Percentiles rank a stretch among this genome's conserved stretches.
phyloP scores from a whole-genome alignment of 2,888 invertebrate species.

The Volucella zonaria region DNA sequence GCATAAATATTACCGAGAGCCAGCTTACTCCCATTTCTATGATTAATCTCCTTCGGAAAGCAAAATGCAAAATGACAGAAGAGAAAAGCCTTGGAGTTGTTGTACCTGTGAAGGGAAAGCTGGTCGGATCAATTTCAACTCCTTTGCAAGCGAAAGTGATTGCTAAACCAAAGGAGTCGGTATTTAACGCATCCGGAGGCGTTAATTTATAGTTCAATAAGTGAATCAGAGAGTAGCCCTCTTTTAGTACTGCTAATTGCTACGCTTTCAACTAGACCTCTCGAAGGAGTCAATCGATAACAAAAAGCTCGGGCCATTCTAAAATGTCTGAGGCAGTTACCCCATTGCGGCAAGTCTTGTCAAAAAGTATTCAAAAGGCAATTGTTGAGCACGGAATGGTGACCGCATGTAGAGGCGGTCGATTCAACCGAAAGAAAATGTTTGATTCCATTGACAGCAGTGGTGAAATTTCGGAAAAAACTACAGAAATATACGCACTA shows the following conservation, averaged over 20 bases:
- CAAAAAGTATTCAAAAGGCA: conserved; percentile 82
- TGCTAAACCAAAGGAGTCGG: conserved; percentile 79
- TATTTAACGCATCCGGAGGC: conserved; percentile 79
- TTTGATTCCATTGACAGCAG: conserved; percentile 77
- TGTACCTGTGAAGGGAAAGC: conserved; percentile 75
- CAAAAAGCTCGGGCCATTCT: conserved; percentile 77
- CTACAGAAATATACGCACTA: conserved; percentile 73
- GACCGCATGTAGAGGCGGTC: conserved; percentile 34
- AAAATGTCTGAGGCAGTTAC: conserved; percentile 79
- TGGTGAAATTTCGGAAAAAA: conserved; percentile 49
- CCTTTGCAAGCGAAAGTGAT: conserved; percentile 79
- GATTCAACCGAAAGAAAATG: conserved; percentile 77
- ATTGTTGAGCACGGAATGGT: conserved; percentile 79
- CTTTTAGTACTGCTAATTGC: conserved; percentile 71
- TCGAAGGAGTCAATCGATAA: conserved; percentile 74
- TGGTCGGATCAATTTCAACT: conserved; percentile 81
- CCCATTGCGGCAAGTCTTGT: conserved; percentile 82
- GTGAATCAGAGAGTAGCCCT: conserved; percentile 78
- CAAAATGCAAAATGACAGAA: too few species aligned
- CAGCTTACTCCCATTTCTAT: too few species aligned
- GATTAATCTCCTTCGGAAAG: too few species aligned
- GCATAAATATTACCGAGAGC: too few species aligned
- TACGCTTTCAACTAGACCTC: conserved; percentile 64
- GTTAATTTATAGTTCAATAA: conserved; percentile 79
- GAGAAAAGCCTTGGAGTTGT: conserved; percentile 75